phyloP scores from a whole-genome alignment of 2,797 vertebrate species.

The Heteromormyrus szaboi region DNA sequence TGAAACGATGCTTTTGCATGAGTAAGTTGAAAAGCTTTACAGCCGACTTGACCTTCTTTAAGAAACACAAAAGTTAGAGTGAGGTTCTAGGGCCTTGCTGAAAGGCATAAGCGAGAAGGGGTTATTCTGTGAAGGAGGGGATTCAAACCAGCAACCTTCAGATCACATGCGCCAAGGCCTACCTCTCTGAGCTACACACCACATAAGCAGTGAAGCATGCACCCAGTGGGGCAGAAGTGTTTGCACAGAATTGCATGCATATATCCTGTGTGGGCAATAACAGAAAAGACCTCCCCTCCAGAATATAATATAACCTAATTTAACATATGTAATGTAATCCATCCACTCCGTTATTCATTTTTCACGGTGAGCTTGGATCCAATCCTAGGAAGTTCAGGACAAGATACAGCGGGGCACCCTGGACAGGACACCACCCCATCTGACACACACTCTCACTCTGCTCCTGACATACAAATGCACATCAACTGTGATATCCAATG shows the following conservation, averaged over 20 bases:
- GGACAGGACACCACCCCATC: background rate
- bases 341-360: background rate
- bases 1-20: background rate
- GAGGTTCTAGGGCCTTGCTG: background rate
- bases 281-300: background rate
- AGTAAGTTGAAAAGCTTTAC: background rate
- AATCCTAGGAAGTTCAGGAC: background rate
- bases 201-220: background rate
- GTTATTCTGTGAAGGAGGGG: background rate
- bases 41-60: background rate
- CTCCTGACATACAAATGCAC: background rate
- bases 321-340: background rate
- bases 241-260: background rate
- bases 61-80: background rate
- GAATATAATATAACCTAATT: background rate
- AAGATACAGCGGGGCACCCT: background rate
- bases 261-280: background rate
- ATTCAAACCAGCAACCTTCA: background rate
- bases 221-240: background rate
- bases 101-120: background rate
- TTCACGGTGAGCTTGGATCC: background rate
- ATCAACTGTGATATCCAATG: background rate
- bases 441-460: background rate
- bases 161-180: background rate
- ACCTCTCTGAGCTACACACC: background rate